Evolutionary conservation across 1,140 invertebrate genomes (phyloP).

Genomic region (Rhagoletis pomonella): DNA sequence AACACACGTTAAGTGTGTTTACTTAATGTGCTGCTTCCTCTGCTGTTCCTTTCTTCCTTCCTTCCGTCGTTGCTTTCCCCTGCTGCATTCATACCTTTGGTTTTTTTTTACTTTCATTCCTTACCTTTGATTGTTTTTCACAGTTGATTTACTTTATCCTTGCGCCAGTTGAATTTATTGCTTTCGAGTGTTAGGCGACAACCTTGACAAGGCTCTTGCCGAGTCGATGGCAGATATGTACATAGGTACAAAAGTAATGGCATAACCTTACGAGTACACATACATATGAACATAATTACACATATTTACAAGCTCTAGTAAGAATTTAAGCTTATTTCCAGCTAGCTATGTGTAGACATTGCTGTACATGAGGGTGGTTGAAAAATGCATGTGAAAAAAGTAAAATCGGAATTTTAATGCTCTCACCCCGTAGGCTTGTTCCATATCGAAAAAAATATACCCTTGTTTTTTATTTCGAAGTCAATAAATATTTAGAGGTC

Average conservation of each 20-base stretch:
- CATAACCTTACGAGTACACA: background rate
- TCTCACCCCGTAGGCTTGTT: too few species aligned
- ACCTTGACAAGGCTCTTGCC: slow-evolving; percentile 40
- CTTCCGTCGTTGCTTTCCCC: background rate
- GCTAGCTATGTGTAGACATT: too few species aligned
- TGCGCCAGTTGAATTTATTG: slow-evolving; percentile 33
- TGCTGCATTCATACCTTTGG: background rate
- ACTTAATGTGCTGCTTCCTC: background rate
- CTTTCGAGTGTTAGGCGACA: slow-evolving; percentile 20
- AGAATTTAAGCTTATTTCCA: background rate
- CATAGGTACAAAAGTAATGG: background rate
- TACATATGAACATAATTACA: background rate
- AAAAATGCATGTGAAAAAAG: too few species aligned
- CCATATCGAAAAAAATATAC: too few species aligned
- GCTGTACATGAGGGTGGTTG: too few species aligned
- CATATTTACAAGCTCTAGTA: background rate
- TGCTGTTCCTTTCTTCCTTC: slow-evolving; percentile 14
- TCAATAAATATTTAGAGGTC: too few species aligned
- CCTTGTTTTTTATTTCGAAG: too few species aligned
- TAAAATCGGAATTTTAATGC: too few species aligned
- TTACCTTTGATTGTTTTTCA: slow-evolving; percentile 46
- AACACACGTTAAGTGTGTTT: slow-evolving; percentile 22
- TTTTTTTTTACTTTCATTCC: background rate
- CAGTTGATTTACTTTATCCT: slow-evolving; percentile 52
- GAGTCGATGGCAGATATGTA: background rate